Evolutionary conservation across 2,888 invertebrate species (phyloP).

Genomic region (Orthosia incerta): DNA sequence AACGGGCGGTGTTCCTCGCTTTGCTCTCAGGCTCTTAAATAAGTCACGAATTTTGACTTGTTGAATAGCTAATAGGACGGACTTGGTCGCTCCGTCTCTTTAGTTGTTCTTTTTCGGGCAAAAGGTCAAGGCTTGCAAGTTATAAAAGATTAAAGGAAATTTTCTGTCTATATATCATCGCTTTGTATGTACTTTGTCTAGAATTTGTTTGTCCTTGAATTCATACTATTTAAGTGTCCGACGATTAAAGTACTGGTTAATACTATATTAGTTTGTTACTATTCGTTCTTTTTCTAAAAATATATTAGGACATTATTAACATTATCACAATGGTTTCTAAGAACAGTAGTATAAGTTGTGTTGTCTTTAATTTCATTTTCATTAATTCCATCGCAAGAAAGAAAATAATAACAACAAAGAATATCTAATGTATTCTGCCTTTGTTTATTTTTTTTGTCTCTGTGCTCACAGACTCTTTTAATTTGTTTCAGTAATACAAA

Average conservation of each 20-base stretch:
- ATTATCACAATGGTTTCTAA: not conserved
- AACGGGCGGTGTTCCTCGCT: conserved; percentile 20
- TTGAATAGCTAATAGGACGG: conserved; percentile 53
- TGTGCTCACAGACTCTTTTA: not conserved
- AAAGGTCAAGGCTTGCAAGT: conserved; percentile 28
- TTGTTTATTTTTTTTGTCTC: not conserved
- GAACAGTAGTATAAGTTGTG: not conserved
- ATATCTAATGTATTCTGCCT: not conserved
- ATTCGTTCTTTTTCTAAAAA: not conserved
- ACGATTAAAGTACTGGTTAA: not conserved
- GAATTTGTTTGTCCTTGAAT: no score
- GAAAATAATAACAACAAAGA: not conserved
- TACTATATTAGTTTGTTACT: no score
- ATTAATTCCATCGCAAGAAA: not conserved
- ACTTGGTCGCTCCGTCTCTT: conserved; percentile 14
- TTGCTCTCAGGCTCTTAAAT: conserved; percentile 56
- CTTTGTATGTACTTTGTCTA: not conserved
- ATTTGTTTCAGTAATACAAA: conserved; percentile 3
- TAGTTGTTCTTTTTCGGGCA: conserved; percentile 36
- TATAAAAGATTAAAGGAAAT: conserved; percentile 17
- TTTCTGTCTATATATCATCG: not conserved
- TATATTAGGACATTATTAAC: not conserved
- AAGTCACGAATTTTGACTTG: conserved; percentile 56
- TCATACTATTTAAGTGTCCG: not conserved
- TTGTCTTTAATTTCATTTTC: not conserved